Conservation (phyloP, 1,140 invertebrate species). For the Drosophila bipectinata region DNA sequence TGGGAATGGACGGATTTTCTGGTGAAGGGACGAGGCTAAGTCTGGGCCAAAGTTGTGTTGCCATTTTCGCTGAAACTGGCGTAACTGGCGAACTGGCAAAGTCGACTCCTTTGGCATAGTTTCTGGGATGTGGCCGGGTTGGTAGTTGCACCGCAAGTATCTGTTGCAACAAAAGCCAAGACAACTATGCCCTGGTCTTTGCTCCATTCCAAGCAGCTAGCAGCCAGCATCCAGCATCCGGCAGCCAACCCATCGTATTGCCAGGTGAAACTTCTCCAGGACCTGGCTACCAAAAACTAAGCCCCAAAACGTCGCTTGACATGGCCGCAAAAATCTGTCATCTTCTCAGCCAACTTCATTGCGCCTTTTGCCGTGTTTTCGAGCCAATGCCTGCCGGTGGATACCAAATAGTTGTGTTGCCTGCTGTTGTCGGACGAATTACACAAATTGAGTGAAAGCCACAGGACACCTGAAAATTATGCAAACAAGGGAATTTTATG, state of each 20-base stretch:
- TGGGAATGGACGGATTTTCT: background rate
- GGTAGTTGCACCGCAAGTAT: constrained; percentile 59
- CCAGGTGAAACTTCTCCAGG: constrained; percentile 21
- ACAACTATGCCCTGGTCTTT: constrained; percentile 41
- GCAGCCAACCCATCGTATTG: background rate
- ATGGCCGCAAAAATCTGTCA: constrained; percentile 55
- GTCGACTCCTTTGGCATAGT: constrained; percentile 58
- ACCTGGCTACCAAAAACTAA: constrained; percentile 31
- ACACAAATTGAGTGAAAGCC: constrained; percentile 41
- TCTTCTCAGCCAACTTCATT: constrained; percentile 30
- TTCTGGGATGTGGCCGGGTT: constrained; percentile 34
- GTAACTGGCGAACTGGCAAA: background rate
- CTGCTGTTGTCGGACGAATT: background rate
- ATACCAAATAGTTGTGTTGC: background rate
- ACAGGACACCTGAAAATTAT: constrained; percentile 51
- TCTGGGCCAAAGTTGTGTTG: constrained; percentile 23
- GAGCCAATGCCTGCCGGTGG: background rate
- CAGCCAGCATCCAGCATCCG: too few species aligned
- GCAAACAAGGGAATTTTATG: constrained; percentile 10
- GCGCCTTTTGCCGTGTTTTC: constrained; percentile 5
- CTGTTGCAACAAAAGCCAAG: constrained; percentile 39
- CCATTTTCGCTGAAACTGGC: constrained; percentile 23
- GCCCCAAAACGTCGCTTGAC: constrained; percentile 46
- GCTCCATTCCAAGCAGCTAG: background rate
- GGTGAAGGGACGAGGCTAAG: background rate